A percentile compares a stretch with the other conserved stretches of the same genome.
Evolutionary conservation across 1,140 invertebrate species (phyloP).

Genomic region (Brachystomella parvula): DNA sequence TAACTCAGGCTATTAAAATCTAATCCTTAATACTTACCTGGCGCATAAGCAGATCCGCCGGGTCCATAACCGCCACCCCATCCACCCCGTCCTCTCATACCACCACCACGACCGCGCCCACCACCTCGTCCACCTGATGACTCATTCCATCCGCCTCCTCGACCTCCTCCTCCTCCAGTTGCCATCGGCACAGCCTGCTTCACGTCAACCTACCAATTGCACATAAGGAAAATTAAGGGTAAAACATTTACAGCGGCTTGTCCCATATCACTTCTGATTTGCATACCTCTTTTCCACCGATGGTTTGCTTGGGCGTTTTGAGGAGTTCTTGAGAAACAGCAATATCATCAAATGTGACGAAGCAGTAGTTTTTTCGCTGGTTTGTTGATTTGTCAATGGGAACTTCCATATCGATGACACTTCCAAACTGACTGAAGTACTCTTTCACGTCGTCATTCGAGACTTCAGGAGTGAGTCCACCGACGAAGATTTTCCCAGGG

Average conservation of each 20-base stretch:
- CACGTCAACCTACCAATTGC: slow-evolving; percentile 8
- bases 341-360: slow-evolving; percentile 58
- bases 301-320: slow-evolving; percentile 55
- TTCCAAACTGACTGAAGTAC: slow-evolving; percentile 57
- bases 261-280: too few relatives aligned
- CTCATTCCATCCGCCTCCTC: slow-evolving; percentile 7
- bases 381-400: slow-evolving; percentile 64
- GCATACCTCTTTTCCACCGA: slow-evolving; percentile 56
- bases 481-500: slow-evolving; percentile 60
- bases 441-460: slow-evolving; percentile 55
- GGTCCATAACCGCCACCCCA: slow-evolving; percentile 5
- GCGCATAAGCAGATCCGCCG: background rate
- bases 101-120: background rate
- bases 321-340: slow-evolving; percentile 55
- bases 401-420: slow-evolving; percentile 57
- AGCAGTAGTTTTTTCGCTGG: slow-evolving; percentile 58
- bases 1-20: background rate
- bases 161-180: slow-evolving; percentile 1
- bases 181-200: slow-evolving; percentile 11
- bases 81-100: background rate
- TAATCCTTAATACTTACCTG: background rate
- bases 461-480: slow-evolving; percentile 56
- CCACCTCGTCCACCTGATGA: background rate
- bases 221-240: background rate
- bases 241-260: background rate